Conservation (phyloP, 2,113 vertebrate species). For the Panthera tigris region DNA sequence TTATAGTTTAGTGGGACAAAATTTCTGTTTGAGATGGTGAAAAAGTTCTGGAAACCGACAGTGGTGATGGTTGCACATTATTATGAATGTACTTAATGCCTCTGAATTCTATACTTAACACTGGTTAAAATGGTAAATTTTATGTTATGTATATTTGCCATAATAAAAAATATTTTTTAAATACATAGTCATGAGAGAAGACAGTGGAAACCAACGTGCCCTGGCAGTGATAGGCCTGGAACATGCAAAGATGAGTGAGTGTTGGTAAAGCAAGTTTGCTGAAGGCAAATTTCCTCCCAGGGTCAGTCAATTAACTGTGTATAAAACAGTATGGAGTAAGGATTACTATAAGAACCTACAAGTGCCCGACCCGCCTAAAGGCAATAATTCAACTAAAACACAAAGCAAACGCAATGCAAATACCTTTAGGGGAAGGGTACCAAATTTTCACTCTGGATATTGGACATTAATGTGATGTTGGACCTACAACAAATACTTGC, state of each 20-base stretch:
- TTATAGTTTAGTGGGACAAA: background rate
- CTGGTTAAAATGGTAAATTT: background rate
- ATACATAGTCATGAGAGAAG: background rate
- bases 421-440: background rate
- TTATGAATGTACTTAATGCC: background rate
- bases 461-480: background rate
- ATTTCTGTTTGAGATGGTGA: background rate
- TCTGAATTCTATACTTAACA: background rate
- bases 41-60: background rate
- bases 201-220: background rate
- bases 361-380: background rate
- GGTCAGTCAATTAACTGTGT: background rate
- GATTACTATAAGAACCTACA: background rate
- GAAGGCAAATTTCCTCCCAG: background rate
- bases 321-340: background rate
- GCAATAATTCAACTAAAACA: background rate
- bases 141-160: background rate
- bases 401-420: background rate
- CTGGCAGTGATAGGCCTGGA: background rate
- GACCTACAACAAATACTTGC: background rate
- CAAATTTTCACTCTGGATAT: background rate
- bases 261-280: background rate
- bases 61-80: background rate
- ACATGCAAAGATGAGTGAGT: background rate
- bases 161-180: background rate